A percentile compares a stretch with the other conserved stretches of the same genome.
Conservation (phyloP, 2,797 vertebrate species). For the Smutsia gigantea region DNA sequence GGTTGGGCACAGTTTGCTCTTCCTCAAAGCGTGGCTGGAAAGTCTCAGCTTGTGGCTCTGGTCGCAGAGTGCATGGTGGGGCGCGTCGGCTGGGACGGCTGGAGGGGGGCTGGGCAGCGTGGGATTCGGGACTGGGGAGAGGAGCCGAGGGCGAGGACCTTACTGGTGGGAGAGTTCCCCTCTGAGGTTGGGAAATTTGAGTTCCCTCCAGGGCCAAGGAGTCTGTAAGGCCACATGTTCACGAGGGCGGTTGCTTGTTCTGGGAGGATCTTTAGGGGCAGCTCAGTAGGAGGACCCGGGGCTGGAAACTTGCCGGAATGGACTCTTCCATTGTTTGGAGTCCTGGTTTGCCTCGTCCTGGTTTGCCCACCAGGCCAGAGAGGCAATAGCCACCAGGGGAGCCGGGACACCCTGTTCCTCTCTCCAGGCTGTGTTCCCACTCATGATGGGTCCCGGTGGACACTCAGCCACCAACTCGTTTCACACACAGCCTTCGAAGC, state of each 20-base stretch:
- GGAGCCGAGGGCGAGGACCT: neutral
- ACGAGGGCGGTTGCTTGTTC: neutral
- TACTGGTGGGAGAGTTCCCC: too few relatives aligned
- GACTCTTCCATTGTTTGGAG: too few relatives aligned
- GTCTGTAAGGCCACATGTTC: too few relatives aligned
- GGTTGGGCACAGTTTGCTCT: neutral
- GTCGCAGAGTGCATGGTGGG: too few relatives aligned
- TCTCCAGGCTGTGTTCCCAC: neutral
- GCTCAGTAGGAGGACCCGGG: neutral
- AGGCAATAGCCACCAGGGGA: conserved; percentile 28
- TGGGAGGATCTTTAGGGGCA: neutral
- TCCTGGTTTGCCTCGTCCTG: too few relatives aligned
- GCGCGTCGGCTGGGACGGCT: fast-evolving
- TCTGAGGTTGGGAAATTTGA: neutral
- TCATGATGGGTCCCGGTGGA: fast-evolving
- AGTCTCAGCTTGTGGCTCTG: neutral
- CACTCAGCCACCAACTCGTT: conserved; percentile 38
- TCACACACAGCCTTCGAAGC: conserved; percentile 2
- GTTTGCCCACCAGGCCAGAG: neutral
- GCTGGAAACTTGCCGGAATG: neutral
- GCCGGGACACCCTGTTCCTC: neutral
- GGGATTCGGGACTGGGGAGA: neutral
- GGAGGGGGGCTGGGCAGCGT: neutral
- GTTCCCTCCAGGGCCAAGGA: neutral
- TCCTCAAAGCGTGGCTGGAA: neutral